phyloP scores from a whole-genome alignment of 2,113 vertebrate genomes.

The Garra rufa region DNA sequence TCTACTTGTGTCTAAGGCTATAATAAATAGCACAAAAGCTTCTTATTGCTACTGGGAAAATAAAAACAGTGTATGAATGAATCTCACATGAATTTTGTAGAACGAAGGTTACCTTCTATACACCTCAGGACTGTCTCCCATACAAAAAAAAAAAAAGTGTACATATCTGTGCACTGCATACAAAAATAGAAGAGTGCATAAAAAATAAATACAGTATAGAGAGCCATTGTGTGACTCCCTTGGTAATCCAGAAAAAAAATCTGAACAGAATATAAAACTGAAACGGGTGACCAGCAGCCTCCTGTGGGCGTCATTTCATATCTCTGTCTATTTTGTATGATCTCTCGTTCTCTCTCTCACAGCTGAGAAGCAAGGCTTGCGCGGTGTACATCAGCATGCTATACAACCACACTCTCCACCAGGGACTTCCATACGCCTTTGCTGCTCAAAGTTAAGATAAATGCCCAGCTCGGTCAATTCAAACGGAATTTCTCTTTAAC shows the following conservation, averaged over 20 bases:
- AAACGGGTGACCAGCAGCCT: not conserved
- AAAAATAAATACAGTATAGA: not conserved
- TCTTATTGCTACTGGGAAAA: not conserved
- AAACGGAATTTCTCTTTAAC: constrained; percentile 18
- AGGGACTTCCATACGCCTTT: not conserved
- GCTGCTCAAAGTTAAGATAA: constrained; percentile 16
- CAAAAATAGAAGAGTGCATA: not conserved
- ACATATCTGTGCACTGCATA: not conserved
- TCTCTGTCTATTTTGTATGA: constrained; percentile 3
- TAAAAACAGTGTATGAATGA: not conserved
- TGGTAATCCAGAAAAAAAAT: not conserved
- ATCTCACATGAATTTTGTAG: not conserved
- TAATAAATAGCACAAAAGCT: not conserved
- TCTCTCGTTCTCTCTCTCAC: not conserved
- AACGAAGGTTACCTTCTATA: not conserved
- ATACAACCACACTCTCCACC: not conserved
- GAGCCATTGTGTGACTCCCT: not conserved
- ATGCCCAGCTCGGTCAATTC: not conserved
- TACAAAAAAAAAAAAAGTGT: constrained; percentile 2
- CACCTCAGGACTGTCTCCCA: not conserved
- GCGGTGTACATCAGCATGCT: constrained; percentile 7
- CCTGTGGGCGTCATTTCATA: constrained; percentile 18
- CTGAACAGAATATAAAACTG: constrained; percentile 16
- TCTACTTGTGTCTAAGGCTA: too few relatives aligned
- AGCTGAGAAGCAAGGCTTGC: not conserved